Evolutionary conservation across 1,140 invertebrate species (phyloP).

Genomic region (Gryon sp.): DNA sequence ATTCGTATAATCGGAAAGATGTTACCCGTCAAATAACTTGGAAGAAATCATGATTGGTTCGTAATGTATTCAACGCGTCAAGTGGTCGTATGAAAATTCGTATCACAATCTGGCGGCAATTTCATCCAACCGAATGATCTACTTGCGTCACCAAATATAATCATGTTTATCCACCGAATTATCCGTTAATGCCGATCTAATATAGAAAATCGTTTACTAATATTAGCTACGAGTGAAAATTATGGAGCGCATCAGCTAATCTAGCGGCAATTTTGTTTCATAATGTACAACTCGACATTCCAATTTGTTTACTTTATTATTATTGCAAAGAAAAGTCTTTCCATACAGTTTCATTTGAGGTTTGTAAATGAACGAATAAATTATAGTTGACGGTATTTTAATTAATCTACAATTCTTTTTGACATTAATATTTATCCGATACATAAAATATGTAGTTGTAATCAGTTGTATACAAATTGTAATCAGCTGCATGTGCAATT

Average conservation of each 20-base stretch:
- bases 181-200: conserved; percentile 47
- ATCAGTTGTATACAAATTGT: too few relatives aligned
- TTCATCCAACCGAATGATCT: conserved; percentile 14
- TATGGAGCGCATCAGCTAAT: conserved; percentile 39
- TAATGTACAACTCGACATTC: conserved; percentile 13
- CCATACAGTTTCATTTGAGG: too few relatives aligned
- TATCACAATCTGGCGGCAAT: too few relatives aligned
- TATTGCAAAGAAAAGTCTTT: too few relatives aligned
- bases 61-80: not conserved
- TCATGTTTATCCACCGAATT: conserved; percentile 50
- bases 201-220: conserved; percentile 46
- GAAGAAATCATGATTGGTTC: conserved; percentile 6
- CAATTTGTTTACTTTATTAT: conserved; percentile 35
- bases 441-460: too few relatives aligned
- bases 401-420: too few relatives aligned
- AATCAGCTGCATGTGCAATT: too few relatives aligned
- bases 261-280: conserved; percentile 33
- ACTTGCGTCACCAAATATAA: conserved; percentile 46
- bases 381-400: too few relatives aligned
- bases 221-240: conserved; percentile 53
- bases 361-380: too few relatives aligned
- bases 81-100: conserved; percentile 16
- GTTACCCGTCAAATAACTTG: not conserved
- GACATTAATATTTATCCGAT: too few relatives aligned
- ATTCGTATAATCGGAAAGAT: too few relatives aligned